Evolutionary conservation across 2,888 invertebrate species (phyloP).

Genomic region (Alloplasta piceator): DNA sequence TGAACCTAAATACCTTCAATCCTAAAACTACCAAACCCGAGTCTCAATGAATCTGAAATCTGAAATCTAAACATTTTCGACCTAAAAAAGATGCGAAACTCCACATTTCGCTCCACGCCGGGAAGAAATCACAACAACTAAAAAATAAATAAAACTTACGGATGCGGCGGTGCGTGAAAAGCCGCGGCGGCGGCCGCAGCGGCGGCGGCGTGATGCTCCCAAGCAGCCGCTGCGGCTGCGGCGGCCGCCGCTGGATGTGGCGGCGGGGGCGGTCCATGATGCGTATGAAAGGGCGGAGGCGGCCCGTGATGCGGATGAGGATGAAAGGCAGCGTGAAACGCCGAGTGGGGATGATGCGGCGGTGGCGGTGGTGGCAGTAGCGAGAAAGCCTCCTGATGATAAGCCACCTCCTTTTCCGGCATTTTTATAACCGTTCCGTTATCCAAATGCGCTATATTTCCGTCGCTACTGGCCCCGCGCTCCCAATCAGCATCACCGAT

Average conservation of each 20-base stretch:
- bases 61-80: no score
- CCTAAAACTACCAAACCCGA: no score
- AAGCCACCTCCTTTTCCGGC: constrained; percentile 87
- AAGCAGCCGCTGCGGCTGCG: constrained; percentile 85
- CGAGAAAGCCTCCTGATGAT: constrained; percentile 84
- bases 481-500: no score
- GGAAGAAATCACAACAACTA: neutral
- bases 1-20: no score
- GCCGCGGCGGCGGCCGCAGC: constrained; percentile 86
- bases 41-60: no score
- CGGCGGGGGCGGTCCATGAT: constrained; percentile 78
- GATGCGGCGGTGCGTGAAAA: constrained; percentile 84
- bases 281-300: constrained; percentile 84
- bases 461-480: no score
- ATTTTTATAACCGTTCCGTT: constrained; percentile 76
- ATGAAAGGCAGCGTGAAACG: constrained; percentile 81
- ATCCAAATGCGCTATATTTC: constrained; percentile 2
- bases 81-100: no score
- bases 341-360: constrained; percentile 80
- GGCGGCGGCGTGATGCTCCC: constrained; percentile 87
- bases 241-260: constrained; percentile 73
- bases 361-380: constrained; percentile 82
- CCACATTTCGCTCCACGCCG: no score
- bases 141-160: constrained; percentile 75
- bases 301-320: constrained; percentile 83